Base-by-base conservation (phyloP, 1,140 invertebrate species). In the Cyrtorhinus lividipennis region DNA sequence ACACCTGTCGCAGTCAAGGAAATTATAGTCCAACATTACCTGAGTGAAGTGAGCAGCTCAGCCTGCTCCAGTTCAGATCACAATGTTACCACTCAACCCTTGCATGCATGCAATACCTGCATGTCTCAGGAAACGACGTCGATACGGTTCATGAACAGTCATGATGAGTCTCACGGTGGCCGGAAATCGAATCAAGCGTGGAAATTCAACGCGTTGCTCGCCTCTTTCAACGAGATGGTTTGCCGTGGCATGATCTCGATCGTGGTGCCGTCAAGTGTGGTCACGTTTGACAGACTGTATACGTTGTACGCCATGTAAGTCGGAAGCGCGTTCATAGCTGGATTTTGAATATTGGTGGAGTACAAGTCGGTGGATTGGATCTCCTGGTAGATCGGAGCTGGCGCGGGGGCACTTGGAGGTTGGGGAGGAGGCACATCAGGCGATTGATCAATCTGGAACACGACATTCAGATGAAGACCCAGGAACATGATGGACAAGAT, bases 241-340 rank as follows among this genome's bases (percentile, higher is more conserved):
- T 53, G 48, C 48, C 48, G 8, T 53, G 48, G 48, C 48, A 53
- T 22, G 8, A 53, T 53, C 20, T 53, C 48, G 5, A 53, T 53
- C 10, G 48, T 53, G 10, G 48, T 15, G 8, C 48, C 48, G 20
- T 53, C 48, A 5, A 53, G 10, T 8, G 8, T 5, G 8, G 48
- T 53, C 48, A 59, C 60, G 45, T 61, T 30, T 18, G 60, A 22
- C 18, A 61, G 44, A 18, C 38, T 53, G 60, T 61, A 61, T 3
- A 61, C 60, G 45, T 61, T 61, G 60, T 61, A 61, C 10, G 60
- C 38, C 45, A 61, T 53, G 60, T 61, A 61, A 22, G 60, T 45
- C n/a, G 60, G 60, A 13, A 61, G 38, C 18, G 27, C 22, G 1
- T 23, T 24, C 30, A 59, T 18, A 18, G 24, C 38, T 30, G 27